Percentiles rank a stretch among this genome's conserved stretches.
phyloP scores from a whole-genome alignment of 2,113 vertebrate genomes.

The Thermophis baileyi region DNA sequence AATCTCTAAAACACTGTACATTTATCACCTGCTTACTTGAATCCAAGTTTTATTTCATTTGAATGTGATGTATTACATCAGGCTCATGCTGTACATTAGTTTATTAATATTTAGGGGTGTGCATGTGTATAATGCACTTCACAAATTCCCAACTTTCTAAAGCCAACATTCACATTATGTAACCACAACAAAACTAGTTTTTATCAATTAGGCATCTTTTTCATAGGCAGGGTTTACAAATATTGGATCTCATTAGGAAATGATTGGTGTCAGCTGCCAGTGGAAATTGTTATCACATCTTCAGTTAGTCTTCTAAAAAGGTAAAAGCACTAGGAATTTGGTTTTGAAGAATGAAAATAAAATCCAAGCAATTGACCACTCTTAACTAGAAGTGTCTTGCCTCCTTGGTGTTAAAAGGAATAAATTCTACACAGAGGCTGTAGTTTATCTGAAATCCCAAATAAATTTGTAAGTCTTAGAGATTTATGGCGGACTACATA shows the following conservation, averaged over 20 bases:
- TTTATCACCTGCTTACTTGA: neutral
- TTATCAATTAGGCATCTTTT: neutral
- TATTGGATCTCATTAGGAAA: neutral
- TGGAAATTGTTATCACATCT: neutral
- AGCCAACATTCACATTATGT: neutral
- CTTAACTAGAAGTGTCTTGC: neutral
- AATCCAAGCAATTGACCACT: neutral
- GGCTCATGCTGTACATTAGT: neutral
- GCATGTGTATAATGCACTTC: neutral
- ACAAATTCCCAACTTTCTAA: neutral
- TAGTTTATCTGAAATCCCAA: neutral
- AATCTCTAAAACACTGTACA: neutral
- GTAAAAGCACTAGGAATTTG: neutral
- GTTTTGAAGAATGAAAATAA: neutral
- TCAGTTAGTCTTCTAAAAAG: neutral
- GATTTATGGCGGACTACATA: no score
- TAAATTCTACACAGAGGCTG: neutral
- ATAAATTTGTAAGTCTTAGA: neutral
- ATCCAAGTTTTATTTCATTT: neutral
- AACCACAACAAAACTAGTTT: neutral
- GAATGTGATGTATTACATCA: neutral
- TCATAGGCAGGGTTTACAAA: neutral
- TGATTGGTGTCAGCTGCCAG: neutral
- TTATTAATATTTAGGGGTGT: neutral
- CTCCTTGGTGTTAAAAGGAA: neutral